These are phyloP conservation scores for Felis chaus DNA, from an alignment of 2,113 vertebrate species.

Conservation along the genomic window DNA sequence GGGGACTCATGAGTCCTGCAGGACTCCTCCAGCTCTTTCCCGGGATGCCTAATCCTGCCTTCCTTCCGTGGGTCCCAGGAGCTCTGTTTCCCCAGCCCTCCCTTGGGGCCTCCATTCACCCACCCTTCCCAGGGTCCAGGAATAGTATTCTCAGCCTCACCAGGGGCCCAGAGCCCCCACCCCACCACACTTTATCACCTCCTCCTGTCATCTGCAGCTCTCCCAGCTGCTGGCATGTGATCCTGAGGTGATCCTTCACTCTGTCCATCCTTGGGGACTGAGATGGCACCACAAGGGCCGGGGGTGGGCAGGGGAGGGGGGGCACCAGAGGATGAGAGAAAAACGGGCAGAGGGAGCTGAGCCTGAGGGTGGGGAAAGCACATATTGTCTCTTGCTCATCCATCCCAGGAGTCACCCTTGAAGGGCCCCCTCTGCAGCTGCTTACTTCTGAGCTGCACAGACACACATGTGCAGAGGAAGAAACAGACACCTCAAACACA, in stretches of 20 bases:
- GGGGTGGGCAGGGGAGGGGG: not conserved
- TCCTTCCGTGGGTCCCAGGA: not conserved
- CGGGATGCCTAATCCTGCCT: too few species aligned
- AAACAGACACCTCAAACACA: not conserved
- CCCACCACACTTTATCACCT: not conserved
- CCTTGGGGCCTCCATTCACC: fast-evolving
- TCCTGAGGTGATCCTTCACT: too few species aligned
- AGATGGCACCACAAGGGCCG: too few species aligned
- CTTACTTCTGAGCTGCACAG: not conserved
- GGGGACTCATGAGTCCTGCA: not conserved
- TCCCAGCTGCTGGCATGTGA: too few species aligned
- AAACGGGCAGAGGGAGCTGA: not conserved
- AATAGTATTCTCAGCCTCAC: not conserved
- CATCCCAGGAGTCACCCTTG: fast-evolving
- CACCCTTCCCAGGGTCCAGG: not conserved
- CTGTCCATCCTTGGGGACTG: too few species aligned
- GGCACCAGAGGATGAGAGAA: not conserved
- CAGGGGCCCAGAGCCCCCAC: not conserved
- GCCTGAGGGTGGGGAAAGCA: not conserved
- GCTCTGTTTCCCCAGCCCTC: not conserved
- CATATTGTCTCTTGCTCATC: not conserved
- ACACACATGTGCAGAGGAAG: not conserved
- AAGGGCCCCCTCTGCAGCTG: not conserved
- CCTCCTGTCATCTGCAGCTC: too few species aligned
- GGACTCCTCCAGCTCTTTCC: not conserved